phyloP scores from a whole-genome alignment of 1,140 invertebrate species.

The Leguminivora glycinivorella region DNA sequence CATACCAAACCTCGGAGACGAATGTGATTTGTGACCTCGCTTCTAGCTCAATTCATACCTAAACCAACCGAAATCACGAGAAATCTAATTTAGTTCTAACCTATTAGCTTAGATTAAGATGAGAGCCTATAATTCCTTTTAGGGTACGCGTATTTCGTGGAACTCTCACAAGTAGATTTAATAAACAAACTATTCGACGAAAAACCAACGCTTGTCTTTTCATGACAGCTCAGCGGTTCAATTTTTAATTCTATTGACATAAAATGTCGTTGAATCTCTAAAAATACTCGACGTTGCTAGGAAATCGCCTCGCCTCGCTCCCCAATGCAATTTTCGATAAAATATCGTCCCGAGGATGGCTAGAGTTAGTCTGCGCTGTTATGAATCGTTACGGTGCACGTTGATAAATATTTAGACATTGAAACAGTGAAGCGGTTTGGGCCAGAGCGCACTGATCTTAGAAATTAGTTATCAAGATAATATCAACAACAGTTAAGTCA shows the following conservation, averaged over 20 bases:
- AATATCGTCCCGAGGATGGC: background rate
- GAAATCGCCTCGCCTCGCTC: background rate
- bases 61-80: background rate
- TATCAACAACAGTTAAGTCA: background rate
- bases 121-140: background rate
- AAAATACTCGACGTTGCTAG: background rate
- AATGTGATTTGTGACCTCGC: slow-evolving; percentile 13
- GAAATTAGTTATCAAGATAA: no score
- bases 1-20: background rate
- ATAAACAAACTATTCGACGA: no score
- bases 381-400: slow-evolving; percentile 1
- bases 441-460: background rate
- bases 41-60: slow-evolving; percentile 6
- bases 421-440: background rate
- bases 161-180: background rate
- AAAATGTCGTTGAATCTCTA: background rate
- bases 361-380: slow-evolving; percentile 6
- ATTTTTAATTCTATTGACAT: background rate
- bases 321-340: background rate
- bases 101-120: slow-evolving; percentile 3
- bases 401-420: background rate
- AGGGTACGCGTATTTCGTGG: background rate
- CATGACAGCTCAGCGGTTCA: background rate
- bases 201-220: background rate
- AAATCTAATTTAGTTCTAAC: slow-evolving; percentile 4